Percentiles rank a stretch among this genome's conserved stretches.
Evolutionary conservation across 1,140 invertebrate species (phyloP).

Genomic region (Magallana ariakensis): DNA sequence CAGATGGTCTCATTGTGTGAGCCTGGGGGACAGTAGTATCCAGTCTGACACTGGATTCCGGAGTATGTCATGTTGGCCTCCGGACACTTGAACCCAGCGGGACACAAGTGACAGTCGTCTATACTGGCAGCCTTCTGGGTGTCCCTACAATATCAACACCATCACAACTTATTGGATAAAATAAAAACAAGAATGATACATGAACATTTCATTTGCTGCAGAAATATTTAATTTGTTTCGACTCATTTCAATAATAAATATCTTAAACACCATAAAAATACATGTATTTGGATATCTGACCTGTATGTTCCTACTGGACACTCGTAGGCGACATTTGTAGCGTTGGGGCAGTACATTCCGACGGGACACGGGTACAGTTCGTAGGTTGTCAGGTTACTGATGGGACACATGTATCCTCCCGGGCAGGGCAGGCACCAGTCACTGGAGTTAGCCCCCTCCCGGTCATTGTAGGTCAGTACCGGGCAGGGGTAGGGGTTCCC

Average conservation of each 20-base stretch:
- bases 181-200: too few species aligned
- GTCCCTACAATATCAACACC: conserved; percentile 60
- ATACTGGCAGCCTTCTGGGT: conserved; percentile 65
- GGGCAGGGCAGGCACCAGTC: conserved; percentile 74
- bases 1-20: conserved; percentile 73
- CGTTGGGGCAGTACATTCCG: conserved; percentile 74
- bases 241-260: too few species aligned
- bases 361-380: conserved; percentile 70
- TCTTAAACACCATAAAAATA: too few species aligned
- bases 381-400: conserved; percentile 72
- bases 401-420: conserved; percentile 73
- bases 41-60: conserved; percentile 73
- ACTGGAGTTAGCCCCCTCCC: conserved; percentile 66
- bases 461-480: conserved; percentile 70
- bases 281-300: conserved; percentile 51
- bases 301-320: conserved; percentile 77
- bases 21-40: conserved; percentile 73
- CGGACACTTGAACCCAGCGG: conserved; percentile 74
- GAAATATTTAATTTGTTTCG: too few species aligned
- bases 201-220: too few species aligned
- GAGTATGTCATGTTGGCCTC: conserved; percentile 70
- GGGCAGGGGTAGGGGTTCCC: conserved; percentile 65
- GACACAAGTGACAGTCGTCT: conserved; percentile 73
- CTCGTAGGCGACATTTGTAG: conserved; percentile 61
- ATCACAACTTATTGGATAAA: too few species aligned